Conservation (phyloP, 2,888 invertebrate species). For the Phymatocera aterrima region DNA sequence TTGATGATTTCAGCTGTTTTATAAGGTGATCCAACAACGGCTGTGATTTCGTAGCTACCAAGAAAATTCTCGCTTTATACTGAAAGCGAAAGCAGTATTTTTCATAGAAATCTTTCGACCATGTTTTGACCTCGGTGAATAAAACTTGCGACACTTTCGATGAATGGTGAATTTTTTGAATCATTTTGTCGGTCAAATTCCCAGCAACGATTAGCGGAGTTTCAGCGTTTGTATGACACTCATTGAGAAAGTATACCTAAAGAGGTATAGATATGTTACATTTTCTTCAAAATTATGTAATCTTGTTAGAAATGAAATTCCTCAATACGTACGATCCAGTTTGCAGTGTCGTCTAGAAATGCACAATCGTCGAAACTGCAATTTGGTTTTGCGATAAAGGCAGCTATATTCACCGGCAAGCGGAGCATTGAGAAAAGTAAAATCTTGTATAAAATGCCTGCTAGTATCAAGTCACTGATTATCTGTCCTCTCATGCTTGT, state of each 20-base stretch:
- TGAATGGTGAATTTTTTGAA: not conserved
- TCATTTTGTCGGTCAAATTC: not conserved
- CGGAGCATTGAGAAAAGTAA: not conserved
- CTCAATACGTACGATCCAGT: constrained; percentile 1
- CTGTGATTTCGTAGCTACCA: not conserved
- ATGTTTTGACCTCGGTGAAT: not conserved
- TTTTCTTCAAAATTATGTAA: not conserved
- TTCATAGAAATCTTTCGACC: not conserved
- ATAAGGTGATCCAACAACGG: not conserved
- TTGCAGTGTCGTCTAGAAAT: not conserved
- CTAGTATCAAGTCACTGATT: not conserved
- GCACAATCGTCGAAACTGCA: not conserved
- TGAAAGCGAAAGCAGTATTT: not conserved
- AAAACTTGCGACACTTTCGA: not conserved
- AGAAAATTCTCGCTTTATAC: not conserved
- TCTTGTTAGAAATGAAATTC: not conserved
- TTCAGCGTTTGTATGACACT: not conserved
- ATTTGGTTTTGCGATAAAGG: not conserved
- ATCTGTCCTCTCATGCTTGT: not conserved
- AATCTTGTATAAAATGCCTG: not conserved
- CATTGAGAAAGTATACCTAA: not conserved
- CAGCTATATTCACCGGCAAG: not conserved
- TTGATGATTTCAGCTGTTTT: not conserved
- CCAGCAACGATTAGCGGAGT: not conserved
- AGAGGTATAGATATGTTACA: not conserved